These are phyloP conservation scores for Ferdinandea cuprea DNA, from an alignment of 2,888 invertebrate genomes.

Conservation along the genomic window DNA sequence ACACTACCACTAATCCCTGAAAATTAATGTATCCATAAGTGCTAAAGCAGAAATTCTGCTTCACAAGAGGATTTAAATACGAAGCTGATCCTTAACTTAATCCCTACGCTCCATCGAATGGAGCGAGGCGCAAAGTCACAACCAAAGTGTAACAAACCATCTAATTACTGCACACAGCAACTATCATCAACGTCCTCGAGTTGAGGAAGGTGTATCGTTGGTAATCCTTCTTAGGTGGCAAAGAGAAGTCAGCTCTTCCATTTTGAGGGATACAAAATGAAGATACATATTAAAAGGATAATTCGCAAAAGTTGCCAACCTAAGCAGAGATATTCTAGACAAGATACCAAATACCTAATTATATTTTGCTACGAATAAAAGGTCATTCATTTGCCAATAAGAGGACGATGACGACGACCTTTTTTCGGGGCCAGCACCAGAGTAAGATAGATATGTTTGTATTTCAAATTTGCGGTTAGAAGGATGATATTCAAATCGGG, in stretches of 20 bases:
- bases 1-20: too few species aligned
- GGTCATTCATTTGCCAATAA: conserved; percentile 4
- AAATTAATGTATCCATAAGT: too few species aligned
- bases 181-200: background rate
- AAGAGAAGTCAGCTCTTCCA: background rate
- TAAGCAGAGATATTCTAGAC: conserved; percentile 31
- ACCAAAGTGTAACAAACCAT: conserved; percentile 27
- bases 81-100: background rate
- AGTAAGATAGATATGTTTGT: background rate
- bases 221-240: conserved; percentile 22
- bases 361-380: conserved; percentile 14
- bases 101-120: background rate
- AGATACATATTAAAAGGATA: conserved; percentile 18
- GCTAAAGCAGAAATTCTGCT: background rate
- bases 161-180: conserved; percentile 46
- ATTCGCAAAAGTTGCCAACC: conserved; percentile 35
- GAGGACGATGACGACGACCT: conserved; percentile 19
- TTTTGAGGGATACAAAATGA: background rate
- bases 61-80: background rate
- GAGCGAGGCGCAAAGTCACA: conserved; percentile 1
- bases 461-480: conserved; percentile 1
- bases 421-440: conserved; percentile 1
- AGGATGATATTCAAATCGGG: conserved; percentile 34
- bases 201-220: background rate
- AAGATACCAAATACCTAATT: conserved; percentile 29